Evolutionary conservation across 2,113 vertebrate genomes (phyloP).

Genomic region (Hippolais icterina): DNA sequence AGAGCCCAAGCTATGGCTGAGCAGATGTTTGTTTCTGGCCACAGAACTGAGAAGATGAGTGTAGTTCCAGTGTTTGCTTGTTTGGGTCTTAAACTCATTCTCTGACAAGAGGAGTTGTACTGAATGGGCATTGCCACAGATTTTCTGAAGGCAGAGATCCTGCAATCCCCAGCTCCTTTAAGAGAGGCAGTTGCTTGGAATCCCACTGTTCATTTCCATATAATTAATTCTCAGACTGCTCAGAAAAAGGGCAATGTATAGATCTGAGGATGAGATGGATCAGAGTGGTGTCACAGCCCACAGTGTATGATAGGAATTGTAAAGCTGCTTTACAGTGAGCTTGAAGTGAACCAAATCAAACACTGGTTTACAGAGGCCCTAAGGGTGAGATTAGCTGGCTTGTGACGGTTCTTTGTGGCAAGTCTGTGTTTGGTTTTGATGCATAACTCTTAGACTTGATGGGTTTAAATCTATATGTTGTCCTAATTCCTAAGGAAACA

Average conservation of each 20-base stretch:
- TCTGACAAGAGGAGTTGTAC: background rate
- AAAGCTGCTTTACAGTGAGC: constrained; percentile 29
- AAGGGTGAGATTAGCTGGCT: background rate
- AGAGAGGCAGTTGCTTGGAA: background rate
- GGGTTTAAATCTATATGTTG: constrained; percentile 6
- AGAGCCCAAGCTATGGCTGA: background rate
- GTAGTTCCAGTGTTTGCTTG: background rate
- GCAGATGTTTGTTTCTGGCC: background rate
- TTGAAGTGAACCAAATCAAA: constrained; percentile 10
- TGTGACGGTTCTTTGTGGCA: background rate
- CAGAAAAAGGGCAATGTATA: background rate
- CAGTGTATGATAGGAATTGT: background rate
- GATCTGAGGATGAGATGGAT: constrained; percentile 32
- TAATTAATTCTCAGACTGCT: constrained; percentile 43
- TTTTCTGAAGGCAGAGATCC: background rate
- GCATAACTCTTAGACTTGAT: background rate
- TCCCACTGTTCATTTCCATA: background rate
- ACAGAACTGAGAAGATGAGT: background rate
- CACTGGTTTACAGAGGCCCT: background rate
- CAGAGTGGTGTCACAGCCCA: constrained; percentile 12
- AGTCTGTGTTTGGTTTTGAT: constrained; percentile 1
- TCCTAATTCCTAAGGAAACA: constrained; percentile 43
- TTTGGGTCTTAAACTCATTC: background rate
- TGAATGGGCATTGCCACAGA: background rate
- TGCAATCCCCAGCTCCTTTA: background rate